Evolutionary conservation across 2,888 invertebrate species (phyloP).

Genomic region (Drosophila fulvimacula): DNA sequence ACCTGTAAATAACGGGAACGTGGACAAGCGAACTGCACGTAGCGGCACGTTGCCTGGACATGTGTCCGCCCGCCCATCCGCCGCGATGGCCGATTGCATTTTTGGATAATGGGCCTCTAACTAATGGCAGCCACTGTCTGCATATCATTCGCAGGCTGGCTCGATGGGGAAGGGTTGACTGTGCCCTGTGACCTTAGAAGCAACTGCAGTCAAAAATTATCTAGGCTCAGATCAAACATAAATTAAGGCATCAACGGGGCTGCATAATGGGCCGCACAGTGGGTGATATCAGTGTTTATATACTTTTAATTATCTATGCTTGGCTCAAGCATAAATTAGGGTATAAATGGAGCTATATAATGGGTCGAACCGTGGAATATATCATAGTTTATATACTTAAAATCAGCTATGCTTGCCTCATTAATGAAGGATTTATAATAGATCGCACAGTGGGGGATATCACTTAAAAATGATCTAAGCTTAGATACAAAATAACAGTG

Average conservation of each 20-base stretch:
- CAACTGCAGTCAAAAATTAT: conserved; percentile 55
- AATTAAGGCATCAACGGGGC: conserved; percentile 17
- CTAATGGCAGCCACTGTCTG: conserved; percentile 61
- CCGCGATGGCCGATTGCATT: conserved; percentile 54
- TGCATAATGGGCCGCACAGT: not conserved
- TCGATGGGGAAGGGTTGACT: not conserved
- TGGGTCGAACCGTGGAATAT: too few species aligned
- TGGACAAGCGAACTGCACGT: conserved; percentile 14
- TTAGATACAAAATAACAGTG: too few species aligned
- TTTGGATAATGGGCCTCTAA: conserved; percentile 70
- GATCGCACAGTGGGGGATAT: too few species aligned
- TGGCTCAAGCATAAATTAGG: too few species aligned
- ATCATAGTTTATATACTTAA: too few species aligned
- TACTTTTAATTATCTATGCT: too few species aligned
- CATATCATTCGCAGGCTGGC: conserved; percentile 30
- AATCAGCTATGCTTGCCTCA: too few species aligned
- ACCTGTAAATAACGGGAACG: conserved; percentile 66
- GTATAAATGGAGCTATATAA: not conserved
- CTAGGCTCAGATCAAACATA: conserved; percentile 38
- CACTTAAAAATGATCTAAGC: too few species aligned
- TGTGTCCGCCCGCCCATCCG: conserved; percentile 34
- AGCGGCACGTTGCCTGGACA: conserved; percentile 28
- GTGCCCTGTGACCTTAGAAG: not conserved
- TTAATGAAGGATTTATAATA: too few species aligned
- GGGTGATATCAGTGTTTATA: not conserved